phyloP scores from a whole-genome alignment of 2,113 vertebrate species.

The Tonatia bakeri region DNA sequence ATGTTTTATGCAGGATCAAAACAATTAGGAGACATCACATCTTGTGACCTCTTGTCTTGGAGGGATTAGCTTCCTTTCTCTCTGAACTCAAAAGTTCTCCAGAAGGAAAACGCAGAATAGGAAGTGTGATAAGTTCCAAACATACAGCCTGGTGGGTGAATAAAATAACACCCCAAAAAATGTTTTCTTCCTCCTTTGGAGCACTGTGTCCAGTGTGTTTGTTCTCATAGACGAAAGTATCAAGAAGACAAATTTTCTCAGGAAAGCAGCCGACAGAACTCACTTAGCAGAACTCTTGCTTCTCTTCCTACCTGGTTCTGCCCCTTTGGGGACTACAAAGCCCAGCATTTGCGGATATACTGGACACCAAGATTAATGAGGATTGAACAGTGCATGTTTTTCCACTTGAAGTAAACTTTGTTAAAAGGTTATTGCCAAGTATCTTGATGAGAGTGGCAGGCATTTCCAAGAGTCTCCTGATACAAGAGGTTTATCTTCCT shows the following conservation, averaged over 20 bases:
- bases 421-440: neutral
- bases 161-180: too few species aligned
- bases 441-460: neutral
- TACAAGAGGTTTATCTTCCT: neutral
- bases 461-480: neutral
- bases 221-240: neutral
- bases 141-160: rapidly evolving
- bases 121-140: neutral
- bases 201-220: too few species aligned
- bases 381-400: neutral
- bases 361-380: neutral
- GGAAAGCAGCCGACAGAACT: neutral
- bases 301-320: neutral
- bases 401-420: neutral
- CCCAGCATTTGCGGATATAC: rapidly evolving
- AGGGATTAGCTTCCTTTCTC: neutral
- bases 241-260: neutral
- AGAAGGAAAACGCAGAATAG: neutral
- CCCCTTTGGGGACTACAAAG: neutral
- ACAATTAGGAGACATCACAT: neutral
- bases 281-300: neutral
- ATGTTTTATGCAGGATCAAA: neutral
- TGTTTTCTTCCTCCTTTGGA: neutral
- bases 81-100: neutral
- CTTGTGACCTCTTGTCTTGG: neutral